Evolutionary conservation across 2,113 vertebrate genomes (phyloP), one percentile per base, ranked within the genome.

Genomic region (Semicossyphus pulcher): DNA sequence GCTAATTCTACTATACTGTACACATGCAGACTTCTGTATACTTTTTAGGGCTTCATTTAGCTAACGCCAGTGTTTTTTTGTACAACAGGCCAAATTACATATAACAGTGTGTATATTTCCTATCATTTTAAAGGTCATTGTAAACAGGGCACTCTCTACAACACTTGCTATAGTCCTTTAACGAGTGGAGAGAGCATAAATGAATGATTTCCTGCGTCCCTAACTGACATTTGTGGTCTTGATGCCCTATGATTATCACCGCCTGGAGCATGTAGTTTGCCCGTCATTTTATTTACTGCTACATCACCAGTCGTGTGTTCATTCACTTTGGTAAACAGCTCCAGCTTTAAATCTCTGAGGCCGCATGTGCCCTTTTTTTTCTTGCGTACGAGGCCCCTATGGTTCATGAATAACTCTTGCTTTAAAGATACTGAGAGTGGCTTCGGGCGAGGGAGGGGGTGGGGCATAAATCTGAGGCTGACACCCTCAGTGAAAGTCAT

Each of bases 401-500:
- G 68, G 62, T 83, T 87, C 66, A 88, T 87, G 86, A 93, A 90
- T 90, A 88, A 91, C 82, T 88, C 86, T 85, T 65, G 76, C 88
- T 90, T 88, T 90, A 84, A 86, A 91, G 86, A 91, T 90, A 89
- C 78, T 82, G 77, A 76, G 84, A 88, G 85, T 91, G 83, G 81
- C 81, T 88, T 81, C 57, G 21, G 67, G 87, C 49, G 41, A 74
- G 36, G 72, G 68, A 15, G 28, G 45, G n/a, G 29, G 47, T 10
- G 53, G 42, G 25, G 78, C 83, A 91, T 91, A 91, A 93, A 92
- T 93, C 92, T 89, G 88, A 74, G 51, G 59, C 76, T 83, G 90
- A 90, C 90, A 90, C 74, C 72, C 65, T 84, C 87, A 89, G 84
- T 88, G 86, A 92, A 88, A 90, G 88, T 90, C 90, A 91, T 93